Percentiles rank a stretch among this genome's conserved stretches.
phyloP scores from a whole-genome alignment of 2,113 vertebrate species.

The Gallinago undulata region DNA sequence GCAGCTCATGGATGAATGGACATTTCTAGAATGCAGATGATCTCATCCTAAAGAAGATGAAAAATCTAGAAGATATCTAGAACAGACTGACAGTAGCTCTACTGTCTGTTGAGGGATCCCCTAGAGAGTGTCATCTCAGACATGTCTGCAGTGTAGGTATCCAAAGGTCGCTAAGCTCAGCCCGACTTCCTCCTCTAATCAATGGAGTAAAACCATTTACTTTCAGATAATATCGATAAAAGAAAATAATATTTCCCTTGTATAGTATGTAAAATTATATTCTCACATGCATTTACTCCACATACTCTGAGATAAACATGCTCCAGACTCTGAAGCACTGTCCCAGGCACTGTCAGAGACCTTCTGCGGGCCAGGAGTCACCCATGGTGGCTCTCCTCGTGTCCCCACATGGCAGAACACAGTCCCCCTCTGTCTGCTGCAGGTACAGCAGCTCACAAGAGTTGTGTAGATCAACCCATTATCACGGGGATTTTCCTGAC shows the following conservation, averaged over 20 bases:
- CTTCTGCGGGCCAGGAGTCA: fast-evolving
- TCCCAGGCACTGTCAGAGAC: background rate
- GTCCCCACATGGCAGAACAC: background rate
- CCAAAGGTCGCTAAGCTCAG: background rate
- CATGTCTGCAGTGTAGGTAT: background rate
- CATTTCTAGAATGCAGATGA: background rate
- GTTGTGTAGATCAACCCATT: fast-evolving
- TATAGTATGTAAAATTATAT: background rate
- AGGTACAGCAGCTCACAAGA: background rate
- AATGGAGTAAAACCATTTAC: background rate
- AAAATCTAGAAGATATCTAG: background rate
- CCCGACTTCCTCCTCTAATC: background rate
- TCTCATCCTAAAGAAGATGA: background rate
- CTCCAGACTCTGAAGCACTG: background rate
- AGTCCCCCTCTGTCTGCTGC: background rate
- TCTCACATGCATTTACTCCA: background rate
- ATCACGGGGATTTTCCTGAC: background rate
- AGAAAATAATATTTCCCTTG: background rate
- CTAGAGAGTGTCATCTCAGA: background rate
- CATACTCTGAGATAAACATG: background rate
- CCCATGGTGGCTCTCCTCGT: background rate
- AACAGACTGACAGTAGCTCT: background rate
- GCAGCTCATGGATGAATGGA: background rate
- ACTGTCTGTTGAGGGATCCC: too few species aligned
- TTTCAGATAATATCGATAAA: background rate